phyloP scores from a whole-genome alignment of 2,113 vertebrate genomes.

The Donacobius atricapilla region DNA sequence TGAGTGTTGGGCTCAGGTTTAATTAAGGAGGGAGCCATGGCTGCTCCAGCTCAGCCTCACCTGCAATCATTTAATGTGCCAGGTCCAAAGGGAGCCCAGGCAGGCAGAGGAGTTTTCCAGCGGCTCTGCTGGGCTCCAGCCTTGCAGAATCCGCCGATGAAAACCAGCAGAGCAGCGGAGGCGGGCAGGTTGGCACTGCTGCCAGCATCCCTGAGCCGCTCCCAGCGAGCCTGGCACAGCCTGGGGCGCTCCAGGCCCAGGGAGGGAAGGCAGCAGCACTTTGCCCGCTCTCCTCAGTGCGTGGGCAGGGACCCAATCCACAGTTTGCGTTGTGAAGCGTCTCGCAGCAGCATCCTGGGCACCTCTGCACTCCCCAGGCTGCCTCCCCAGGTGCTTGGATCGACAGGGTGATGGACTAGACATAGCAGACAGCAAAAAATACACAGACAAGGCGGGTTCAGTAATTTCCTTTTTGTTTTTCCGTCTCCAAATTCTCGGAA shows the following conservation, averaged over 20 bases:
- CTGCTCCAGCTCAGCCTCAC: neutral
- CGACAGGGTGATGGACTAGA: neutral
- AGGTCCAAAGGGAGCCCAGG: accelerated
- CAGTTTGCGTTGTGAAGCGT: neutral
- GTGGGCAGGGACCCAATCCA: neutral
- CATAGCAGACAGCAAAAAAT: neutral
- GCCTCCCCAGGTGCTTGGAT: accelerated
- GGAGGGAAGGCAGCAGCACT: neutral
- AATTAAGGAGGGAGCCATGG: neutral
- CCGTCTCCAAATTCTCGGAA: neutral
- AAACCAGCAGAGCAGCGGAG: neutral
- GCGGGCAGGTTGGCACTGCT: too few relatives aligned
- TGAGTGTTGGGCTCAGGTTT: neutral
- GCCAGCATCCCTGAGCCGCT: neutral
- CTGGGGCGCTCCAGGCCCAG: neutral
- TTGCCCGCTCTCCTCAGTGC: accelerated
- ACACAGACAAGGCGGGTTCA: neutral
- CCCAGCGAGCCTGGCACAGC: accelerated
- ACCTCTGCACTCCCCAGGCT: neutral
- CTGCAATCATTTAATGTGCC: neutral
- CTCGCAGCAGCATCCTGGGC: neutral
- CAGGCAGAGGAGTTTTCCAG: neutral
- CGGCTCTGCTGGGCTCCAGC: neutral
- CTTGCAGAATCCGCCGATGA: neutral
- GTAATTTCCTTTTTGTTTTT: neutral